Evolutionary conservation across 2,113 vertebrate genomes (phyloP).

Genomic region (Cyphomyrus discorhynchus): DNA sequence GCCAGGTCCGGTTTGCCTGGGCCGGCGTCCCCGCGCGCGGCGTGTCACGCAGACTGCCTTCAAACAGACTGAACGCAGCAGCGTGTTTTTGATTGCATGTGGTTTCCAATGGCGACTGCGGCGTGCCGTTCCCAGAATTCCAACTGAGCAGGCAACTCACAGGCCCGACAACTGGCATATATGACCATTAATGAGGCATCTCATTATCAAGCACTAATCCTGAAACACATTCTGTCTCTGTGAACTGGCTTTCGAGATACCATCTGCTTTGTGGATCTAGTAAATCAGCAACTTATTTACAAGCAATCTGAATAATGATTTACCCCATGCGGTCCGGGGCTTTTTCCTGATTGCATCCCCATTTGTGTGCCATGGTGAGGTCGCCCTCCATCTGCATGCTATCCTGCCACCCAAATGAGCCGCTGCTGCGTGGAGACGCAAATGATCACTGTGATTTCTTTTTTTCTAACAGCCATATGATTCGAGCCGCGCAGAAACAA

Average conservation of each 20-base stretch:
- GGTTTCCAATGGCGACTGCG: neutral
- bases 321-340: neutral
- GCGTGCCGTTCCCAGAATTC: neutral
- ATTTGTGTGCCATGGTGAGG: neutral
- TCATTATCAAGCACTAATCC: neutral
- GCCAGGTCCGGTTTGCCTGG: neutral
- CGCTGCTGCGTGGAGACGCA: neutral
- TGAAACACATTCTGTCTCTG: neutral
- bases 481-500: neutral
- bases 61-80: neutral
- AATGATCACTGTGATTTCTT: neutral
- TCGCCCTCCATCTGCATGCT: neutral
- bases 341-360: constrained; percentile 14
- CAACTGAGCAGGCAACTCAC: neutral
- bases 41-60: neutral
- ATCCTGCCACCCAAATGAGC: neutral
- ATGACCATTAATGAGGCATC: neutral
- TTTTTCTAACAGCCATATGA: neutral
- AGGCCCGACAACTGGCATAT: neutral
- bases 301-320: constrained; percentile 17
- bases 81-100: neutral
- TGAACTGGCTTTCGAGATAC: constrained; percentile 3
- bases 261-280: constrained; percentile 3
- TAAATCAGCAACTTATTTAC: constrained; percentile 21
- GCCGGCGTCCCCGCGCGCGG: neutral